Evolutionary conservation across 2,888 invertebrate species (phyloP), one percentile per base, ranked within the genome.

Genomic region (Drosophila mettleri): DNA sequence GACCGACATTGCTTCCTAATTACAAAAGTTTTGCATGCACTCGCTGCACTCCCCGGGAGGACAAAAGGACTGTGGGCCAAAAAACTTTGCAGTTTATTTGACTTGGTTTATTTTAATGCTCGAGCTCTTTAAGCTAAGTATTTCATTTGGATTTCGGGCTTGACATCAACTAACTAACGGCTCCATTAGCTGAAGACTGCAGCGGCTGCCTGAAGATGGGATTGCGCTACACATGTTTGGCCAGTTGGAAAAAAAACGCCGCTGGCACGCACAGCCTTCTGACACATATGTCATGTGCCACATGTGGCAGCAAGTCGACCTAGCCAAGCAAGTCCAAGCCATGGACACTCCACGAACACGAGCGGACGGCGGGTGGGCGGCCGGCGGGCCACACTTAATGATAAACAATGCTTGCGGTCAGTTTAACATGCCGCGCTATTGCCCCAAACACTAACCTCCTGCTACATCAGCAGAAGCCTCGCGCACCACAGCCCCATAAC

Each of bases 321-420:
- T 38, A 34, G 59, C 59, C 69, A 45, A 45, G 10, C 58, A 63
- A 63, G 63, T 33, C 66, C 55, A 38, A 36, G 45, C 31, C 43
- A 49, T 33, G 24, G 45, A 57, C 45, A 38, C 36, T 22, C 57
- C 34, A 34, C 57, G 20, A 18, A 34, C 46, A 43, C 43, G 14
- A 4, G n/a, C 24, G 31, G 38, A 5, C 33, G n/a, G 31, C 33
- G 38, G 9, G 20, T 33, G 16, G 22, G 29, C 27, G 38, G 20
- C 22, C 7, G 39, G 16, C 10, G 58, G 57, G 70, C 71, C 85
- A 75, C 78, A 84, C 83, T 82, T 82, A 83, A 86, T 89, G 89
- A 84, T 89, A 90, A 90, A 90, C 90, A 90, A 90, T 90, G 89
- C 90, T 89, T 88, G 90, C 78, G 90, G 90, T 90, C 89, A 90